Evolutionary conservation across 2,113 vertebrate species (phyloP), one percentile per base, ranked within the genome.

Genomic region (Lathamus discolor): DNA sequence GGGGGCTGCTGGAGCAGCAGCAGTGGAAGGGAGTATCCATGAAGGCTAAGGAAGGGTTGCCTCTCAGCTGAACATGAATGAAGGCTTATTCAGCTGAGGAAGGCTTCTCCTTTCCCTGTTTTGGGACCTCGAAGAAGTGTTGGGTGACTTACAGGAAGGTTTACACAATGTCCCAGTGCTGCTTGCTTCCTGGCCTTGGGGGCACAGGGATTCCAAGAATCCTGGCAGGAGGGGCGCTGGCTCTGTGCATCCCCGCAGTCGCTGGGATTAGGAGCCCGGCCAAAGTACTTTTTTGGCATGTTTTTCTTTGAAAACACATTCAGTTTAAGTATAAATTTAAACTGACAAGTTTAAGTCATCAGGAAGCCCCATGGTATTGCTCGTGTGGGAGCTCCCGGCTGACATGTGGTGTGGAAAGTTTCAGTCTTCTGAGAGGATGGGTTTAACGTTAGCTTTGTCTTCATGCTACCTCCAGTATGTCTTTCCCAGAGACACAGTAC

Each of bases 131-230:
- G 9, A 72, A 94, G 87, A 49, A 86, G 75, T 43, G 8, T 37
- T 89, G 16, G 23, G 27, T 18, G 64, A 81, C 22, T 73, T 86
- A 87, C 72, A 81, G 95, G 92, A 93, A 94, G 73, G 67, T 92
- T 94, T 82, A 33, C 81, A 55, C 41, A 63, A 73, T 64, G 89
- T 94, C 83, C 72, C 80, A 69, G 61, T 1, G 7, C 15, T 15
- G 83, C 59, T 67, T 76, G 72, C 72, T 96, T 92, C 87, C 92
- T 78, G 63, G 49, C 46, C 1, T 3, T 43, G 51, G 63, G 76
- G 92, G 91, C 69, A n/a, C 10, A 23, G 39, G 18, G 68, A 77
- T 93, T 95, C 93, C 95, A 88, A 80, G 94, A 96, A 95, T 66
- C 43, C 64, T 64, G 86, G 83, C 88, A 70, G 79, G 24, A 77